Evolutionary conservation across 1,140 invertebrate species (phyloP).

Genomic region (Physella acuta): DNA sequence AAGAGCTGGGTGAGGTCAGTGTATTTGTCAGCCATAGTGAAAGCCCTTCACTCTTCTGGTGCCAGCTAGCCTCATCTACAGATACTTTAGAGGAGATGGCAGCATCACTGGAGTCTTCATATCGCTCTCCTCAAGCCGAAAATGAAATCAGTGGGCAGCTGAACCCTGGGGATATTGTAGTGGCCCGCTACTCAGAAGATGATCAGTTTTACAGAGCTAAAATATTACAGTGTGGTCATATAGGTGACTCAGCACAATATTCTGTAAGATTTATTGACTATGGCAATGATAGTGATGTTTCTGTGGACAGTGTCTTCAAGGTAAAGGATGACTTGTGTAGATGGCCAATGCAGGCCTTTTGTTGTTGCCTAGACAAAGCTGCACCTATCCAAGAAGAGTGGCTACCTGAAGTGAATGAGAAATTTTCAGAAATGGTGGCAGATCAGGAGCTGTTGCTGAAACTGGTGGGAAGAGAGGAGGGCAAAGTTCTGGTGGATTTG

Average conservation of each 20-base stretch:
- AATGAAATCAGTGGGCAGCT: background rate
- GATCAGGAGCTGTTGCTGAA: slow-evolving; percentile 12
- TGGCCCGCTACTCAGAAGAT: slow-evolving; percentile 7
- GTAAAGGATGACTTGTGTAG: background rate
- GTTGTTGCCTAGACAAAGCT: slow-evolving; percentile 15
- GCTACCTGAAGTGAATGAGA: background rate
- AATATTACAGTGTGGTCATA: background rate
- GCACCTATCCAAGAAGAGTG: slow-evolving; percentile 3
- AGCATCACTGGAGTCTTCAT: background rate
- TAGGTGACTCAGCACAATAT: background rate
- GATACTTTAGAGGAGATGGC: slow-evolving; percentile 5
- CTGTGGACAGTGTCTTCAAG: slow-evolving; percentile 2
- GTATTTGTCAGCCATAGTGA: slow-evolving; percentile 14
- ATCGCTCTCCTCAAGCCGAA: background rate
- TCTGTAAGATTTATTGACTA: slow-evolving; percentile 16
- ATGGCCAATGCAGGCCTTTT: slow-evolving; percentile 12
- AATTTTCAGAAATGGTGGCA: slow-evolving; percentile 10
- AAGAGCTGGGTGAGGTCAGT: background rate
- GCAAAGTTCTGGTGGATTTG: background rate
- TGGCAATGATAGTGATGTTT: slow-evolving; percentile 11
- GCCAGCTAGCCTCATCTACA: slow-evolving; percentile 8
- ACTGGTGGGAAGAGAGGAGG: slow-evolving; percentile 16
- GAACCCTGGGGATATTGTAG: slow-evolving; percentile 14
- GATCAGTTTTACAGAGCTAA: slow-evolving; percentile 8
- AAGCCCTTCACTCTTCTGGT: slow-evolving; percentile 13